These are phyloP conservation scores for Parnassius glacialis DNA, from an alignment of 2,888 invertebrate genomes.

Conservation along the genomic window DNA sequence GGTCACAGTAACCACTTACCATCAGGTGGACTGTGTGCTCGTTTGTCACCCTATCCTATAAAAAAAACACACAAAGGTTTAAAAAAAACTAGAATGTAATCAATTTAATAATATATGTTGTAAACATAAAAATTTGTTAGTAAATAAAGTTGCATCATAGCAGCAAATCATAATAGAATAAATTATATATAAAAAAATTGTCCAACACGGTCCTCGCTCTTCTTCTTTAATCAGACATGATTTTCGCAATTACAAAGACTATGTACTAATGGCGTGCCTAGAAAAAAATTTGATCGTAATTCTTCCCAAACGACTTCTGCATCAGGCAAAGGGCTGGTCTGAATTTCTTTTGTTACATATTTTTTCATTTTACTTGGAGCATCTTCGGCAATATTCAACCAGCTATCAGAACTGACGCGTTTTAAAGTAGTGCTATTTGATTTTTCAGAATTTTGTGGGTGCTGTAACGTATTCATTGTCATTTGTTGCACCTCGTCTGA, in stretches of 20 bases:
- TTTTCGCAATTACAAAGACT: not conserved
- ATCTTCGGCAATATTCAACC: not conserved
- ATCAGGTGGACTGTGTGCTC: too few species aligned
- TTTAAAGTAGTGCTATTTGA: not conserved
- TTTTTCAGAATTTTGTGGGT: not conserved
- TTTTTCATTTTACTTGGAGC: not conserved
- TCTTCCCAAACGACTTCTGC: not conserved
- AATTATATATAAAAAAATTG: too few species aligned
- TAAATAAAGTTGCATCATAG: too few species aligned
- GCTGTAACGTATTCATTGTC: not conserved
- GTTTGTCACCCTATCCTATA: too few species aligned
- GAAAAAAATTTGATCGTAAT: not conserved
- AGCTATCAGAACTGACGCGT: not conserved
- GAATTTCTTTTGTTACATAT: not conserved
- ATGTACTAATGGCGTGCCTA: not conserved
- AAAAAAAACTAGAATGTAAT: too few species aligned
- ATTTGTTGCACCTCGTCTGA: not conserved
- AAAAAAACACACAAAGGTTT: too few species aligned
- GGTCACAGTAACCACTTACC: too few species aligned
- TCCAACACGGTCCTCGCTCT: too few species aligned
- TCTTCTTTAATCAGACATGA: not conserved
- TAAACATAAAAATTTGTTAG: too few species aligned
- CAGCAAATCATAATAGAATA: too few species aligned
- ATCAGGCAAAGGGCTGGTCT: not conserved
- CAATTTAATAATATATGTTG: too few species aligned